A percentile compares a stretch with the other conserved stretches of the same genome.
phyloP scores from a whole-genome alignment of 2,888 invertebrate genomes.

The Aradus depressus region DNA sequence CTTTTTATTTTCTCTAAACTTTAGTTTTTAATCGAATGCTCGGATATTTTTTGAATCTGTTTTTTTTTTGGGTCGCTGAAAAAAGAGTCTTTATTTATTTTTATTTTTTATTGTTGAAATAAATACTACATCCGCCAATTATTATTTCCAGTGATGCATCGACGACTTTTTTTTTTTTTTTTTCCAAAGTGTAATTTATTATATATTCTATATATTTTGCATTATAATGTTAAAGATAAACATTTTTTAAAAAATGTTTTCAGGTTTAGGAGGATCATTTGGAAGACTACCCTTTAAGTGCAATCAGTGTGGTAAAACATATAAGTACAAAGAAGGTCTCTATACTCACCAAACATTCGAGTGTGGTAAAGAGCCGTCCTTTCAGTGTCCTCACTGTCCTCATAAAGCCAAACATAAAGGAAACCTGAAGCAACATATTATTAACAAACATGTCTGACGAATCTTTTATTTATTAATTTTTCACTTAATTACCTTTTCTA shows the following conservation, averaged over 20 bases:
- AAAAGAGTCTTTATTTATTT: too few species aligned
- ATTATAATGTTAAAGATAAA: not conserved
- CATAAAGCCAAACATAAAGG: constrained; percentile 38
- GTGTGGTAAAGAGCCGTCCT: constrained; percentile 52
- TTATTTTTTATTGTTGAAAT: too few species aligned
- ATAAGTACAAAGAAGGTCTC: constrained; percentile 23
- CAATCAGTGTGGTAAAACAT: constrained; percentile 22
- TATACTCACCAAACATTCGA: constrained; percentile 36
- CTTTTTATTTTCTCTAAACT: constrained; percentile 35
- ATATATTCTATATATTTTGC: not conserved
- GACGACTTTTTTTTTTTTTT: not conserved
- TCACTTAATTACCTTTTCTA: too few species aligned
- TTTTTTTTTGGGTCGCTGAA: too few species aligned
- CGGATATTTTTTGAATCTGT: too few species aligned
- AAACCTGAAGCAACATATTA: constrained; percentile 32
- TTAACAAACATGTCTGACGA: constrained; percentile 10
- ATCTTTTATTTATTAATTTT: too few species aligned
- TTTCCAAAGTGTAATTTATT: not conserved
- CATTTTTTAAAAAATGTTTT: too few species aligned
- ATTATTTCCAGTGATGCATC: too few species aligned
- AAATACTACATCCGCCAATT: too few species aligned
- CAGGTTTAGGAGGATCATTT: too few species aligned
- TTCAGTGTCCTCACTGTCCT: constrained; percentile 39
- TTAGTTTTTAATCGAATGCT: too few species aligned
- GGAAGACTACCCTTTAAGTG: too few species aligned